Percentiles rank a stretch among this genome's conserved stretches.
These are phyloP conservation scores for Sardinella longiceps DNA, from an alignment of 2,797 vertebrate species.

Conservation along the genomic window DNA sequence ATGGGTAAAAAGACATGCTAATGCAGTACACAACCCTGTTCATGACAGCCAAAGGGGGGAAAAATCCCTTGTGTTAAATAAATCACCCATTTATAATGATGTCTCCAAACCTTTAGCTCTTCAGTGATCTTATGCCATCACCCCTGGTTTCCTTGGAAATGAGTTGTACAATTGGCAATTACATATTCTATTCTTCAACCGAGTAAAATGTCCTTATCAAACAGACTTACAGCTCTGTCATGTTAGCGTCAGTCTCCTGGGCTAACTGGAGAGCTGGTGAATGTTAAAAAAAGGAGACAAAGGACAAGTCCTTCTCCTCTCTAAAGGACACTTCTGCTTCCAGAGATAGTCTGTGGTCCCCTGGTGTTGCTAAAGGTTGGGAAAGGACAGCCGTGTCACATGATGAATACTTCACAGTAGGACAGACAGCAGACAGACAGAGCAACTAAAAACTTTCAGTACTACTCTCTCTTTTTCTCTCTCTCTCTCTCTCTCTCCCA, in stretches of 20 bases:
- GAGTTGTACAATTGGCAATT: conserved; percentile 70
- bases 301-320: not conserved
- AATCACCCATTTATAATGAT: conserved; percentile 66
- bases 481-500: not conserved
- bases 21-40: not conserved
- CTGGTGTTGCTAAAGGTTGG: not conserved
- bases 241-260: conserved; percentile 55
- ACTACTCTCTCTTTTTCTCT: not conserved
- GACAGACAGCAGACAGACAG: not conserved
- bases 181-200: conserved; percentile 58
- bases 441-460: not conserved
- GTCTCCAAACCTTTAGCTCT: conserved; percentile 71
- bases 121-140: conserved; percentile 68
- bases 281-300: not conserved
- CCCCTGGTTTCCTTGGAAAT: conserved; percentile 68
- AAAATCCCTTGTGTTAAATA: conserved; percentile 14
- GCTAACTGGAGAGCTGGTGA: not conserved
- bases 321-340: conserved; percentile 31
- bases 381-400: not conserved
- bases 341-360: not conserved
- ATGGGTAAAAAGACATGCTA: not conserved
- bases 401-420: not conserved
- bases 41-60: not conserved
- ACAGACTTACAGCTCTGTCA: conserved; percentile 64
- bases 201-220: conserved; percentile 64